A percentile compares a stretch with the other conserved stretches of the same genome.
These are phyloP conservation scores for Drosophila nebulosa DNA, from an alignment of 1,140 invertebrate species.

Conservation along the genomic window DNA sequence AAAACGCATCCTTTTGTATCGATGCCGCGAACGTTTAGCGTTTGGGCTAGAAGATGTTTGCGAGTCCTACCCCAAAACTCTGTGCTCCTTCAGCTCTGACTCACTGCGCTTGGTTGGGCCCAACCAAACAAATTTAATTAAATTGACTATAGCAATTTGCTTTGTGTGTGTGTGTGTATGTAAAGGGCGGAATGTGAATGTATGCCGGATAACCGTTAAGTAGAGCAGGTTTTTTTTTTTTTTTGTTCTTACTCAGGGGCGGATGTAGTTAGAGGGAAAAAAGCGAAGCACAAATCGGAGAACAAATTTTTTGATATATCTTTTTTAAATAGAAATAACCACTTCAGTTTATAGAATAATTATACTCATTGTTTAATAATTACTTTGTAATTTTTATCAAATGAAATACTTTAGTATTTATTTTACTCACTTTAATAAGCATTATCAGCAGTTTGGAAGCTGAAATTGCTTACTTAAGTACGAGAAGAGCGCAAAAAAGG, in stretches of 20 bases:
- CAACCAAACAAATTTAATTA: conserved; percentile 77
- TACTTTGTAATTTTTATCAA: too few species aligned
- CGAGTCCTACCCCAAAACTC: not conserved
- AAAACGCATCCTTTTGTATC: conserved; percentile 77
- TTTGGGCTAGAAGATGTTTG: conserved; percentile 44
- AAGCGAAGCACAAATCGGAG: too few species aligned
- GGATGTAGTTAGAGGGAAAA: not conserved
- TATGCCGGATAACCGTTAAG: conserved; percentile 37
- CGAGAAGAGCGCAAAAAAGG: too few species aligned
- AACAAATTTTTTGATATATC: too few species aligned
- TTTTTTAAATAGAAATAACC: too few species aligned
- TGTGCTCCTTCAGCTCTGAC: conserved; percentile 13
- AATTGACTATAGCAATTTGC: conserved; percentile 76
- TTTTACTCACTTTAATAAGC: too few species aligned
- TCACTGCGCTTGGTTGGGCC: conserved; percentile 49
- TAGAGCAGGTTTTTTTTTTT: conserved; percentile 10
- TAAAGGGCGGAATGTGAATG: conserved; percentile 47
- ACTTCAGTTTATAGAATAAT: too few species aligned
- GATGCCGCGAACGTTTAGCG: conserved; percentile 55
- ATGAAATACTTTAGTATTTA: too few species aligned
- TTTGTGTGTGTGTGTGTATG: conserved; percentile 45
- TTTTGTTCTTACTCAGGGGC: not conserved
- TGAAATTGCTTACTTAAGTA: too few species aligned
- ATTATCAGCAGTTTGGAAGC: too few species aligned
- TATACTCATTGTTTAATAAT: too few species aligned